These are phyloP conservation scores for Sitta carolinensis DNA, from an alignment of 2,797 vertebrate genomes.

Conservation along the genomic window DNA sequence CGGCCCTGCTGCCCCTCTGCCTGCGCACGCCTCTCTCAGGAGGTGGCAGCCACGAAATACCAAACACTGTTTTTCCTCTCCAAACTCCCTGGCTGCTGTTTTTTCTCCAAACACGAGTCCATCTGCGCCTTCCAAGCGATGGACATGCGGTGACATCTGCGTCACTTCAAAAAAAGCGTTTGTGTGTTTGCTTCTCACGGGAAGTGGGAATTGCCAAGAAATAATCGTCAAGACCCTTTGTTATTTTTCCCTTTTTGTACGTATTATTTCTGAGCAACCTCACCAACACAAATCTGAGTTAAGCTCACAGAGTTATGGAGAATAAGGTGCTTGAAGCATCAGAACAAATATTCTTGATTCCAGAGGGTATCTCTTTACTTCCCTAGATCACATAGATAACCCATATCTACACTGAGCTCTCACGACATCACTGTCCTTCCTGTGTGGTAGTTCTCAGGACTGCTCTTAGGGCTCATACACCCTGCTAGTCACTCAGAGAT, in stretches of 20 bases:
- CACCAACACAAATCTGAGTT: not conserved
- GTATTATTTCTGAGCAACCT: not conserved
- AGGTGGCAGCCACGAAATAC: not conserved
- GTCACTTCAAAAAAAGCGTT: not conserved
- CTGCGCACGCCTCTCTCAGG: not conserved
- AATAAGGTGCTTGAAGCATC: not conserved
- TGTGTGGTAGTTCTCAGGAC: not conserved
- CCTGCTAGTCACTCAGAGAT: not conserved
- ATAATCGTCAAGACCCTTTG: not conserved
- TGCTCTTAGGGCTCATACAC: not conserved
- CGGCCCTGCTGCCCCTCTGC: not conserved
- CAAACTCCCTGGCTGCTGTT: not conserved
- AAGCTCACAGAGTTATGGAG: not conserved
- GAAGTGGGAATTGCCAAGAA: conserved; percentile 30
- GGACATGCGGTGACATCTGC: not conserved
- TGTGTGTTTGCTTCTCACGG: not conserved
- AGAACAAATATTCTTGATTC: not conserved
- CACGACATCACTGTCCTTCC: not conserved
- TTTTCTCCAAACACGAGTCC: conserved; percentile 3
- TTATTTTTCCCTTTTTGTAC: not conserved
- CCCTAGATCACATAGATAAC: not conserved
- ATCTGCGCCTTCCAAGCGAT: conserved; percentile 1
- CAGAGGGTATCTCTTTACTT: not conserved
- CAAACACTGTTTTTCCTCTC: conserved; percentile 8
- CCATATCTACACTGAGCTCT: not conserved